A percentile compares a stretch with the other conserved stretches of the same genome.
These are phyloP conservation scores for Doryteuthis pealeii DNA, from an alignment of 1,140 invertebrate genomes.

Conservation along the genomic window DNA sequence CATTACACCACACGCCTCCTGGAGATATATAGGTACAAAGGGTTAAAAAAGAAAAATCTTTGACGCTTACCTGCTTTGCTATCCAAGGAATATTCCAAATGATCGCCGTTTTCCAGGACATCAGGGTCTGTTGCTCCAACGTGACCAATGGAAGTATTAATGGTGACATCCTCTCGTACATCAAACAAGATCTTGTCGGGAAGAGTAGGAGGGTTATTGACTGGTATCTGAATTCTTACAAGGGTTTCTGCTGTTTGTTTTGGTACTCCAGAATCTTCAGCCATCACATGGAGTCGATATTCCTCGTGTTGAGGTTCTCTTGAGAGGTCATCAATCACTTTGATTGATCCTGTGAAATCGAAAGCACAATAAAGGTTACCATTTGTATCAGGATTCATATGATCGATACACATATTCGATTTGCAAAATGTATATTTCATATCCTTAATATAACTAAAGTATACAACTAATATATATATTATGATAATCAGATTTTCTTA, in stretches of 20 bases:
- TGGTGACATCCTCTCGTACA: not conserved
- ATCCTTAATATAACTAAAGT: too few species aligned
- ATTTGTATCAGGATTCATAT: too few species aligned
- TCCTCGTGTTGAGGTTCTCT: not conserved
- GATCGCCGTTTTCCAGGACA: not conserved
- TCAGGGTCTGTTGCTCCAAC: not conserved
- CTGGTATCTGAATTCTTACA: not conserved
- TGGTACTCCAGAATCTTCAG: not conserved
- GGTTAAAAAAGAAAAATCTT: not conserved
- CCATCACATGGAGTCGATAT: not conserved
- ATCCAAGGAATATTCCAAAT: not conserved
- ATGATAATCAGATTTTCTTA: too few species aligned
- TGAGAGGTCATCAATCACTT: not conserved
- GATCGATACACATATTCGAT: too few species aligned
- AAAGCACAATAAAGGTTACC: too few species aligned
- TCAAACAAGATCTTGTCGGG: not conserved
- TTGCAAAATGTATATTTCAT: too few species aligned
- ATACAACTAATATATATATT: too few species aligned
- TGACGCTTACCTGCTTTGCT: not conserved
- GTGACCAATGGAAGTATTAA: not conserved
- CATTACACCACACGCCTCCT: too few species aligned
- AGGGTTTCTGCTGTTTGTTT: not conserved
- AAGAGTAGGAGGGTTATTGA: not conserved
- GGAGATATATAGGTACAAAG: too few species aligned
- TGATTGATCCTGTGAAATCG: not conserved